Evolutionary conservation across 2,113 vertebrate species (phyloP), one percentile per base, ranked within the genome.

Genomic region (Grallaria varia): DNA sequence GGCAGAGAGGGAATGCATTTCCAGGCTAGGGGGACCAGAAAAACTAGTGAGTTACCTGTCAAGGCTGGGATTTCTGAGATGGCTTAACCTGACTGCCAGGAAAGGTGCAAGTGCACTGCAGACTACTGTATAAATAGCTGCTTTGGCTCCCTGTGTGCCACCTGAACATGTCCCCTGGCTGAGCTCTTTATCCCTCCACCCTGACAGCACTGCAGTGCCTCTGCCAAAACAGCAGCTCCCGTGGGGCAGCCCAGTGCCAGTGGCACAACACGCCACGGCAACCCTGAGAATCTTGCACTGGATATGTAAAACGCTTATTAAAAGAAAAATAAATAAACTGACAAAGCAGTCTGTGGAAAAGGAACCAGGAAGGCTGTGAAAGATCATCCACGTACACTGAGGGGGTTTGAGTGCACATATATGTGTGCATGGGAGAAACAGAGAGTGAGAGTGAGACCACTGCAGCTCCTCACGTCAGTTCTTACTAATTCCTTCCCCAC

Each of bases 361-460:
- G 71, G n/a, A 9, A 27, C 8, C 12, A 42, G 23, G 62, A 82
- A 42, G 39, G 44, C 39, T 37, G 20, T 4, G 23, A 78, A 68
- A 63, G 39, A 39, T 6, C 23, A 13, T 31, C 25, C 31, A 14
- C 0, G 0, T 31, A 25, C 14, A 3, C 2, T 4, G 20, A 4
- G 6, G 14, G 13, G 25, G 40, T 25, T 24, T 49, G 0, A 33
- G 8, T 47, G 33, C 42, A 9, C 23, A 33, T 12, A 4, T 8
- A 4, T 5, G 24, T 23, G 18, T n/a, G 40, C 24, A 40, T 6
- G 7, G 42, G 28, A 20, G 64, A n/a, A 24, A 39, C 25, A 35
- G 19, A 67, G 15, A 73, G 10, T 1, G 25, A 23, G 25, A 68
- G 44, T 40, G 24, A 19, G 79, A 69, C 2, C 33, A 40, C 24